phyloP scores from a whole-genome alignment of 1,140 invertebrate genomes.

The Oryctes rhinoceros region DNA sequence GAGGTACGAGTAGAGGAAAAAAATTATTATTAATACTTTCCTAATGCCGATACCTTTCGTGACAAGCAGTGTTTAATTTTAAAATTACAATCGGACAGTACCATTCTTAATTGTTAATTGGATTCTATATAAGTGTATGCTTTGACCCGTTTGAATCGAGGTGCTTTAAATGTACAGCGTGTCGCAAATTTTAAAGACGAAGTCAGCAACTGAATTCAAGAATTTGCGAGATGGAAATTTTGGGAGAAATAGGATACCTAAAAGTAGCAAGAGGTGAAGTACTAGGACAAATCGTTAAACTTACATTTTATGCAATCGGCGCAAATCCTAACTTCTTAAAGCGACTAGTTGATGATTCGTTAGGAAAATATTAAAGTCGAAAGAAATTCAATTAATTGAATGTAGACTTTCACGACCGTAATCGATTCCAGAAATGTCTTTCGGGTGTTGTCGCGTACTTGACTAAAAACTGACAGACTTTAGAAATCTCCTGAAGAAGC shows the following conservation, averaged over 20 bases:
- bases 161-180: no score
- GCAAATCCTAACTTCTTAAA: no score
- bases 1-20: not conserved
- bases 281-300: no score
- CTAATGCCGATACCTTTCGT: not conserved
- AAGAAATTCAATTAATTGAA: no score
- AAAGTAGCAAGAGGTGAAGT: not conserved
- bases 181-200: not conserved
- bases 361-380: no score
- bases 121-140: not conserved
- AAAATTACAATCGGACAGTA: not conserved
- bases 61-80: conserved; percentile 14
- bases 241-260: not conserved
- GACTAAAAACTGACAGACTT: no score
- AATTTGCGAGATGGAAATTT: not conserved
- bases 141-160: not conserved
- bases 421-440: no score
- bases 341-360: no score
- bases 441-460: no score
- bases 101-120: not conserved
- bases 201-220: not conserved
- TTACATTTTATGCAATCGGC: no score
- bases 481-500: no score
- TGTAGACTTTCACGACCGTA: no score
- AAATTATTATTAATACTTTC: not conserved